A percentile compares a stretch with the other conserved stretches of the same genome.
Conservation (phyloP, 2,888 invertebrate genomes). For the Caenorhabditis sinica region DNA sequence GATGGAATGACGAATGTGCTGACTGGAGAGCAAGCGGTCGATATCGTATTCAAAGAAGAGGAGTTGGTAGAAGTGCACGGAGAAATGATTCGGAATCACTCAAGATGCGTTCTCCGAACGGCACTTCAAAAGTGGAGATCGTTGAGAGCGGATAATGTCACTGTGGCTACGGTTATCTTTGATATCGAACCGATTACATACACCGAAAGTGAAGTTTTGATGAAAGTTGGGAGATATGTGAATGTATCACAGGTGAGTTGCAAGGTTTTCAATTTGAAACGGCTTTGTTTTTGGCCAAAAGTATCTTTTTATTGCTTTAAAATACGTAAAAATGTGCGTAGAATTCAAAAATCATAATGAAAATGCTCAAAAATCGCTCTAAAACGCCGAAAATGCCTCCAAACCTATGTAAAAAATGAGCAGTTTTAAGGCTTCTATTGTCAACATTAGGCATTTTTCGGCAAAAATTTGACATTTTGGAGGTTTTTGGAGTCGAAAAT, state of each 20-base stretch:
- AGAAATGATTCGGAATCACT: slow-evolving; percentile 88
- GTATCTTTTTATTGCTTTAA: too few species aligned
- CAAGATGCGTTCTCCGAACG: slow-evolving; percentile 91
- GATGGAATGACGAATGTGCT: slow-evolving; percentile 98
- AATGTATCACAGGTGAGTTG: slow-evolving; percentile 36
- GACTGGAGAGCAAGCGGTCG: slow-evolving; percentile 89
- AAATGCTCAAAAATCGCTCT: too few species aligned
- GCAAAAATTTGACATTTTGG: too few species aligned
- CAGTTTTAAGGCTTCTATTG: too few species aligned
- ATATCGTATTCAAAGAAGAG: slow-evolving; percentile 47
- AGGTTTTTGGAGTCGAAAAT: too few species aligned
- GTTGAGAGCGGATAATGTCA: slow-evolving; percentile 96
- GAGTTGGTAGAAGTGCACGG: slow-evolving; percentile 40
- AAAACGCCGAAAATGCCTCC: too few species aligned
- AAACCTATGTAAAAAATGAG: too few species aligned
- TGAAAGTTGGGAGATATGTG: slow-evolving; percentile 23
- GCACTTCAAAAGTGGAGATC: slow-evolving; percentile 92
- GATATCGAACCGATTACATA: slow-evolving; percentile 34
- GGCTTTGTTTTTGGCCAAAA: too few species aligned
- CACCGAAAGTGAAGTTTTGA: slow-evolving; percentile 30
- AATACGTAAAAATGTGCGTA: too few species aligned
- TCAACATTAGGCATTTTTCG: too few species aligned
- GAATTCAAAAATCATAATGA: too few species aligned
- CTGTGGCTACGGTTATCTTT: slow-evolving; percentile 92
- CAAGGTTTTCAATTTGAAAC: too few species aligned